Base-by-base conservation (phyloP, 1,140 invertebrate species). In the Zaprionus taronus region DNA sequence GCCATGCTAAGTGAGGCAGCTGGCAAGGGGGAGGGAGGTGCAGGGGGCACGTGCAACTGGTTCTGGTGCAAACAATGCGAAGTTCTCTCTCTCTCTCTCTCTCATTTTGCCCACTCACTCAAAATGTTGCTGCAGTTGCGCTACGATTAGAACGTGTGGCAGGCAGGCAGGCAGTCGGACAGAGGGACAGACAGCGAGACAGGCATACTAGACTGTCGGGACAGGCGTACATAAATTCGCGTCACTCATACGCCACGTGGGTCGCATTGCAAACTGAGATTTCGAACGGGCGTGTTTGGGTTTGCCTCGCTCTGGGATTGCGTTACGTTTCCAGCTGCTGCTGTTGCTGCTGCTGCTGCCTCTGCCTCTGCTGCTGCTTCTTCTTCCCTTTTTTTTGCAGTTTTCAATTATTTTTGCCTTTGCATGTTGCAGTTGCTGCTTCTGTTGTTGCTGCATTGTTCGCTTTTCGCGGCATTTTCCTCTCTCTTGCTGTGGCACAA, bases 241-340 rank as follows among this genome's bases (percentile, higher is more conserved):
- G 84, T 89, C 84, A 89, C 75, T 90, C 84, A 89, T 89, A 89
- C 84, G 84, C 85, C 84, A 90, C 84, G 84, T 89, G 74, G 74
- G 74, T 49, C 57, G 74, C 74, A 61, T 80, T 79, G 63, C 62
- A 57, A 65, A 65, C 68, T 28, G 73, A 75, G 72, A 79, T 77
- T 72, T 64, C n/a, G 20, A 49, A 41, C 17, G 38, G 49, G 51
- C 22, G 24, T 15, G 51, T 55, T 12, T 41, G 34, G 36, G 66
- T 28, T 61, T 47, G 53, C 17, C 28, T 62, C 31, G 31, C 31
- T 11, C 31, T 57, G 58, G 28, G 28, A 55, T 41, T 62, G 62
- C 31, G 55, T 77, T 47, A 17, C 41, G 41, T 7, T 47, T 47
- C 9, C 7, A 47, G 15, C 41, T 47, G 14, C 44, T 49, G 6